Evolutionary conservation across 2,888 invertebrate genomes (phyloP).

Genomic region (Hanleya hanleyi): DNA sequence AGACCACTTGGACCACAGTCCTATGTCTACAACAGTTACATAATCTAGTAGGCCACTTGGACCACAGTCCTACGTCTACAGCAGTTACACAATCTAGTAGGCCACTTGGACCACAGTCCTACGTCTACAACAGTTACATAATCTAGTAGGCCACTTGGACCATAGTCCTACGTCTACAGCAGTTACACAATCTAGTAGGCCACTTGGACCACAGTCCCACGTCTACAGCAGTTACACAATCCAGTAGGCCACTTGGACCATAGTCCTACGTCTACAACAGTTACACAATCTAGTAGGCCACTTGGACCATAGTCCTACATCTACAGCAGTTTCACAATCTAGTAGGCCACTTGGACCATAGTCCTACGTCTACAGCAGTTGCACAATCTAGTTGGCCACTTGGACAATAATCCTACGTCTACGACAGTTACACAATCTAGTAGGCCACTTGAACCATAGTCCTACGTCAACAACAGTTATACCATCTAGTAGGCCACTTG

Average conservation of each 20-base stretch:
- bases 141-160: background rate
- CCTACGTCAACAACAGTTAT: slow-evolving; percentile 48
- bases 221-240: background rate
- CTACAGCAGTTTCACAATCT: too few species aligned
- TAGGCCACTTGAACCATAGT: slow-evolving; percentile 53
- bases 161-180: background rate
- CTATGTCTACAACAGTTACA: background rate
- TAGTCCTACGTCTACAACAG: background rate
- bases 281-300: background rate
- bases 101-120: background rate
- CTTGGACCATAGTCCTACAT: slow-evolving; percentile 7
- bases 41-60: background rate
- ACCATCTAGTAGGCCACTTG: too few species aligned
- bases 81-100: background rate
- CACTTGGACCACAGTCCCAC: background rate
- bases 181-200: background rate
- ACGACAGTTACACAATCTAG: slow-evolving; percentile 22
- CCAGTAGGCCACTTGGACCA: background rate
- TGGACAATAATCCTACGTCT: slow-evolving; percentile 12
- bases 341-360: too few species aligned
- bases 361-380: too few species aligned
- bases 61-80: background rate
- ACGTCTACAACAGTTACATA: background rate
- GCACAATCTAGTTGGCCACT: too few species aligned
- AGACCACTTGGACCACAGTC: background rate